Conservation (phyloP, 2,113 vertebrate species). For the Aplodontia rufa region DNA sequence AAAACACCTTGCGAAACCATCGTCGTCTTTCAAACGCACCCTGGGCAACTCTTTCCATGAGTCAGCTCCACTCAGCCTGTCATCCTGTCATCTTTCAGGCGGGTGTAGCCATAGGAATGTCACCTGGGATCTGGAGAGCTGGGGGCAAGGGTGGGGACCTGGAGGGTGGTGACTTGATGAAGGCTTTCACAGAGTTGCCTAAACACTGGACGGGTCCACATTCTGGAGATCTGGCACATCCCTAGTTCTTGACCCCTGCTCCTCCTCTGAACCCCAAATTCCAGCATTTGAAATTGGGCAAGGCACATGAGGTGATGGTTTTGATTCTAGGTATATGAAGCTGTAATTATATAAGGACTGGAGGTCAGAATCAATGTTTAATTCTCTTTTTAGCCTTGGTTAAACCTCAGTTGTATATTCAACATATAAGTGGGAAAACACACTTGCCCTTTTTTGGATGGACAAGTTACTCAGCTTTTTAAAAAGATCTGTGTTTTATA, state of each 20-base stretch:
- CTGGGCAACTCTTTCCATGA: not conserved
- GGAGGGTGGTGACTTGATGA: not conserved
- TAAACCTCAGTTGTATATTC: not conserved
- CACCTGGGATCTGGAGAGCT: not conserved
- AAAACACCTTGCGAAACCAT: constrained; percentile 42
- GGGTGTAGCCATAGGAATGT: not conserved
- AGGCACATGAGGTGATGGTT: not conserved
- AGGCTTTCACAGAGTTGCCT: not conserved
- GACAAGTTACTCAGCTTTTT: not conserved
- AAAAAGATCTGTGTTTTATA: not conserved
- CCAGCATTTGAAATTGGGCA: constrained; percentile 26
- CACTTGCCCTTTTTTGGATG: not conserved
- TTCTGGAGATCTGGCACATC: not conserved
- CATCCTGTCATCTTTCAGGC: not conserved
- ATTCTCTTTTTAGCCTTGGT: not conserved
- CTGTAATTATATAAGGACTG: not conserved
- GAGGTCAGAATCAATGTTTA: not conserved
- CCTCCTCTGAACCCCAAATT: not conserved
- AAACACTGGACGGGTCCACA: not conserved
- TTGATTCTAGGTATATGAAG: not conserved
- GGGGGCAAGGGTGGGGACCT: not conserved
- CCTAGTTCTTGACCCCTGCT: not conserved
- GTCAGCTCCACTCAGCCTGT: constrained; percentile 15
- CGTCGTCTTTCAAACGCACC: not conserved
- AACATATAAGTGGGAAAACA: not conserved